Evolutionary conservation across 2,797 vertebrate species (phyloP).

Genomic region (Gallirallus australis): DNA sequence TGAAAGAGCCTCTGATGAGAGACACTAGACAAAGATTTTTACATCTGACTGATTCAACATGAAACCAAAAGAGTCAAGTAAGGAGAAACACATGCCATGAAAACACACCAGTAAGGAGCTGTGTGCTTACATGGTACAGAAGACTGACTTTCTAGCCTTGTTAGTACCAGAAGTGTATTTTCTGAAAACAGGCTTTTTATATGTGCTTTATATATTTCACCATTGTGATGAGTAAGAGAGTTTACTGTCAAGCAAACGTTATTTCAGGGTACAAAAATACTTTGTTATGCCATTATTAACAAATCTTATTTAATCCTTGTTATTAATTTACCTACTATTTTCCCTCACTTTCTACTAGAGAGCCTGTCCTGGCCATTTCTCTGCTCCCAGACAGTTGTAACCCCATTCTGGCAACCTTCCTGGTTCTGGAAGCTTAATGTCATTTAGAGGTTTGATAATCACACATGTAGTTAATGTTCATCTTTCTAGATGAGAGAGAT

Average conservation of each 20-base stretch:
- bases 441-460: not conserved
- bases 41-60: not conserved
- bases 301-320: not conserved
- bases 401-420: not conserved
- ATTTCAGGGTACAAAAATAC: not conserved
- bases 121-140: not conserved
- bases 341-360: not conserved
- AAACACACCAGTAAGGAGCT: not conserved
- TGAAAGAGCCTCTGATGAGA: not conserved
- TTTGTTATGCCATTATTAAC: not conserved
- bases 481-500: not conserved
- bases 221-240: not conserved
- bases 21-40: not conserved
- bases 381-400: not conserved
- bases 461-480: not conserved
- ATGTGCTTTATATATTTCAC: not conserved
- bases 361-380: not conserved
- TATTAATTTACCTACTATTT: not conserved
- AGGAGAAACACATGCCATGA: not conserved
- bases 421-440: not conserved
- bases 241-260: not conserved
- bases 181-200: not conserved
- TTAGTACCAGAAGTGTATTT: not conserved
- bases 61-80: not conserved
- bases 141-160: not conserved